Evolutionary conservation across 2,797 vertebrate species (phyloP).

Genomic region (Parauchenoglanis punctatus): DNA sequence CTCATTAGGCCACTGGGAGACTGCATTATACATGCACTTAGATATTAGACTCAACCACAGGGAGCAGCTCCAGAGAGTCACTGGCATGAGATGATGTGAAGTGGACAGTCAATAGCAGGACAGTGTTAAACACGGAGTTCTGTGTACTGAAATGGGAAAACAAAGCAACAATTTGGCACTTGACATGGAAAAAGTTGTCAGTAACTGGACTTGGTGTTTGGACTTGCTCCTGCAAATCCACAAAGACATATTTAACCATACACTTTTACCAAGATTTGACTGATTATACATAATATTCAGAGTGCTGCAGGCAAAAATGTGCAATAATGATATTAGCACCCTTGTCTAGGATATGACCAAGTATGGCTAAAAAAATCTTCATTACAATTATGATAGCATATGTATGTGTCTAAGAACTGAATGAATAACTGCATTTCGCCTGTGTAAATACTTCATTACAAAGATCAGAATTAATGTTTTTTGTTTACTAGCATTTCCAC

Average conservation of each 20-base stretch:
- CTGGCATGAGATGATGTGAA: conserved; percentile 63
- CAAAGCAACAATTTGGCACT: conserved; percentile 57
- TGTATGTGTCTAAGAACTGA: neutral
- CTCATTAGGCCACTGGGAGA: conserved; percentile 64
- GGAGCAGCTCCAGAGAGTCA: conserved; percentile 45
- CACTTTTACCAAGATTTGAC: conserved; percentile 8
- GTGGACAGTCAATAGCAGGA: conserved; percentile 59
- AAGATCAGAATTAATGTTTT: conserved; percentile 21
- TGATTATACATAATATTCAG: conserved; percentile 27
- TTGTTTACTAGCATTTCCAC: conserved; percentile 31
- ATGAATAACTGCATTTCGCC: neutral
- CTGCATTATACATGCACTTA: conserved; percentile 63
- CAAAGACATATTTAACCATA: neutral
- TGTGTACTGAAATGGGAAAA: conserved; percentile 63
- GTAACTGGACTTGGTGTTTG: conserved; percentile 14
- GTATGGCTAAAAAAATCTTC: neutral
- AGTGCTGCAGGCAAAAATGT: neutral
- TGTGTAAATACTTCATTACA: conserved; percentile 3
- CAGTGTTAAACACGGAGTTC: conserved; percentile 60
- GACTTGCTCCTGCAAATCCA: conserved; percentile 30
- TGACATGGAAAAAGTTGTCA: conserved; percentile 29
- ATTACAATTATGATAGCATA: neutral
- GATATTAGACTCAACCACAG: conserved; percentile 58
- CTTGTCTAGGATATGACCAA: neutral
- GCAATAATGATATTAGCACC: neutral